A percentile compares a stretch with the other conserved stretches of the same genome.
Conservation (phyloP, 2,113 vertebrate species). For the Amblyornis subalaris region DNA sequence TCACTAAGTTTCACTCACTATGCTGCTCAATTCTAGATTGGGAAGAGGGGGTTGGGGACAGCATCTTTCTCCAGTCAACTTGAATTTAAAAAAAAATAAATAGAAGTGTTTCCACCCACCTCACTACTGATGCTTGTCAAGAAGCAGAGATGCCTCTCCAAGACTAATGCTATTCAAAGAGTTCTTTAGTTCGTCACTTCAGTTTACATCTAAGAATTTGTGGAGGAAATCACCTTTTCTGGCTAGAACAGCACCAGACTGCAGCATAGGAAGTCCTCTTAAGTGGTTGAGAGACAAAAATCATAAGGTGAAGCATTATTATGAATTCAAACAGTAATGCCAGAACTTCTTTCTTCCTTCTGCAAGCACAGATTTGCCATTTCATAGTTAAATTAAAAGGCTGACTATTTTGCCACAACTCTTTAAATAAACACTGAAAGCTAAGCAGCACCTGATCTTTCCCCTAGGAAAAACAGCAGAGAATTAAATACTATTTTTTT, state of each 20-base stretch:
- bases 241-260: neutral
- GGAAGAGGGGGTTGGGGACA: neutral
- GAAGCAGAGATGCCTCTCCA: neutral
- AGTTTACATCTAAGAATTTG: neutral
- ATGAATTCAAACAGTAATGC: neutral
- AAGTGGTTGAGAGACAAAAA: neutral
- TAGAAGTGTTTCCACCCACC: slow-evolving; percentile 12
- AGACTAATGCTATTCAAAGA: neutral
- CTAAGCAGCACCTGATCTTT: neutral
- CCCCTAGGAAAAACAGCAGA: neutral
- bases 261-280: neutral
- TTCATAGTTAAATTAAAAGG: neutral
- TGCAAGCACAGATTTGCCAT: neutral
- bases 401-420: neutral
- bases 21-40: slow-evolving; percentile 1
- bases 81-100: neutral
- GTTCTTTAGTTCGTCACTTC: neutral
- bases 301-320: neutral
- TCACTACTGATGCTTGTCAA: neutral
- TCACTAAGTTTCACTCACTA: neutral
- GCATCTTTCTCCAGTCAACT: neutral
- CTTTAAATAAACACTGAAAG: neutral
- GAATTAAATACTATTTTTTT: neutral
- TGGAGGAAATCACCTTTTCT: neutral
- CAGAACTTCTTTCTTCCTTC: neutral